Percentiles rank a stretch among this genome's conserved stretches.
These are phyloP conservation scores for Mercenaria mercenaria DNA, from an alignment of 1,140 invertebrate species.

Conservation along the genomic window DNA sequence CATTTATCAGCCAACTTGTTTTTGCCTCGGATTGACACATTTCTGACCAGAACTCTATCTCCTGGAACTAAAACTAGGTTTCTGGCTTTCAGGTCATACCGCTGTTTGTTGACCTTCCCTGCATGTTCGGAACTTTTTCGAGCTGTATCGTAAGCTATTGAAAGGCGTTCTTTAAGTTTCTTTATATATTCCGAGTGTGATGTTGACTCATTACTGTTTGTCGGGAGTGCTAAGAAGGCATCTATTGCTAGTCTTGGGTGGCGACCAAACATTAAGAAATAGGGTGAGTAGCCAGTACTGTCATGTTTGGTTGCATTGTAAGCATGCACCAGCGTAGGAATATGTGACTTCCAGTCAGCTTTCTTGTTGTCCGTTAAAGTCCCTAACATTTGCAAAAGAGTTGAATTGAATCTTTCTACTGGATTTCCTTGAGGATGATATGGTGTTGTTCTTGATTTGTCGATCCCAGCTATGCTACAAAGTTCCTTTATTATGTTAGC, in stretches of 20 bases:
- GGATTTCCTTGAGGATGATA: background rate
- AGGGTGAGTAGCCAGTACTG: background rate
- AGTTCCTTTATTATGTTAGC: conserved; percentile 59
- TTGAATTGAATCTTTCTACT: conserved; percentile 24
- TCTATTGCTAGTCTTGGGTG: background rate
- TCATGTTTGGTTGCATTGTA: conserved; percentile 62
- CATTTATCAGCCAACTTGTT: conserved; percentile 36
- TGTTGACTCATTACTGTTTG: background rate
- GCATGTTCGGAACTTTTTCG: background rate
- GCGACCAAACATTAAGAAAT: conserved; percentile 11
- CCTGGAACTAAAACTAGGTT: background rate
- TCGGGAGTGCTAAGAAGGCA: background rate
- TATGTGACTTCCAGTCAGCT: conserved; percentile 20
- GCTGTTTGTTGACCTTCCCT: background rate
- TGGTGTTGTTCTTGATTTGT: conserved; percentile 31
- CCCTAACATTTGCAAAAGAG: background rate
- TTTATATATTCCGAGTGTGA: background rate
- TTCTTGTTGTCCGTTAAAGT: conserved; percentile 59
- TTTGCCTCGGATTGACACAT: background rate
- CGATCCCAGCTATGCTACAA: conserved; percentile 57
- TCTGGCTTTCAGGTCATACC: background rate
- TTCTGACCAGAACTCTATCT: conserved; percentile 2
- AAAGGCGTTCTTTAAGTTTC: background rate
- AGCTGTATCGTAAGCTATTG: background rate
- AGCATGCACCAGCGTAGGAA: conserved; percentile 59